These are phyloP conservation scores for Thalassoma bifasciatum DNA, from an alignment of 2,113 vertebrate species.

Conservation along the genomic window DNA sequence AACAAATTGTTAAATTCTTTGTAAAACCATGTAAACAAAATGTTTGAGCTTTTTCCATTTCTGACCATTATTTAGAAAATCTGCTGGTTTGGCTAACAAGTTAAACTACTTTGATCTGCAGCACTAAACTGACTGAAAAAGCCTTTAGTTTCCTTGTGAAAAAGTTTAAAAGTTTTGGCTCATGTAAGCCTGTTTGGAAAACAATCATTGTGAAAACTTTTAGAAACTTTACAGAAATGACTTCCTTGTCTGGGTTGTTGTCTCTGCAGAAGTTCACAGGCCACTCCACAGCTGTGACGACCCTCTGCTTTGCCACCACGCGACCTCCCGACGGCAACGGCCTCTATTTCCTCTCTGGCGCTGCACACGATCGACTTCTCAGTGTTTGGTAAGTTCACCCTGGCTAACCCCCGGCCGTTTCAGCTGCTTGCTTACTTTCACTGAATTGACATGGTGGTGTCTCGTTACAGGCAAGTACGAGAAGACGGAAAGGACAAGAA, in stretches of 20 bases:
- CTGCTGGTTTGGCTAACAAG: too few relatives aligned
- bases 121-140: too few relatives aligned
- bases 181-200: neutral
- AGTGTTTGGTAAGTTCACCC: slow-evolving; percentile 93
- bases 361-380: slow-evolving; percentile 92
- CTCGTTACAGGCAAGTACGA: slow-evolving; percentile 90
- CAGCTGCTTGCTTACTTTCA: neutral
- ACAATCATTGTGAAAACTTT: neutral
- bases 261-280: slow-evolving; percentile 93
- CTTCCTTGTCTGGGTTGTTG: neutral
- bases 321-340: slow-evolving; percentile 90
- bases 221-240: neutral
- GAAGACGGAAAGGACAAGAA: slow-evolving; percentile 94
- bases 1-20: too few relatives aligned
- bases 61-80: too few relatives aligned
- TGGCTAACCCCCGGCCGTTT: too few relatives aligned
- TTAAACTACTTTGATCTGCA: too few relatives aligned
- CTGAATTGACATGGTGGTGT: slow-evolving; percentile 14
- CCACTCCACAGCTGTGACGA: slow-evolving; percentile 93
- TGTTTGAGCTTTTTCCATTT: too few relatives aligned
- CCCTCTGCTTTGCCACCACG: slow-evolving; percentile 90
- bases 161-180: too few relatives aligned
- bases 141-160: too few relatives aligned
- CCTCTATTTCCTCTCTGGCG: slow-evolving; percentile 96
- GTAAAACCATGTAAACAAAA: too few relatives aligned